Conservation (phyloP, 2,113 vertebrate genomes). For the Megaceryle torquata region DNA sequence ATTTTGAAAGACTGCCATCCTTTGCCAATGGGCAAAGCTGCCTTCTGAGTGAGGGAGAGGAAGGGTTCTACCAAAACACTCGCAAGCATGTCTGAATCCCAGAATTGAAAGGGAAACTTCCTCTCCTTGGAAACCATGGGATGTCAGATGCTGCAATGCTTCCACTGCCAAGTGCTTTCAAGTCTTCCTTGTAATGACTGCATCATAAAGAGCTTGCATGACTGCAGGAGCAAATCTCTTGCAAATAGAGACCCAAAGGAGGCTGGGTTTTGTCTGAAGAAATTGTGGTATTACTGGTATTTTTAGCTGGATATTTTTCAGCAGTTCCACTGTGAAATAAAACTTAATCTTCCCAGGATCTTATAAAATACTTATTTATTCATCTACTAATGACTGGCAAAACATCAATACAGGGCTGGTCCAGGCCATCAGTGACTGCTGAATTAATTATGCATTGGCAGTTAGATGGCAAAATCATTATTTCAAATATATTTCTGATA, state of each 20-base stretch:
- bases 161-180: neutral
- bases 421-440: neutral
- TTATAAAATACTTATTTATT: slow-evolving; percentile 13
- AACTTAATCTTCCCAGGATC: neutral
- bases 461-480: neutral
- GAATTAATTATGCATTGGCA: neutral
- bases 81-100: accelerated
- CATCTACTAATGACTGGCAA: neutral
- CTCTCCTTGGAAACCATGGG: neutral
- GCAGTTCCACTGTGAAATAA: neutral
- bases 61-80: accelerated
- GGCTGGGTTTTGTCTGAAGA: neutral
- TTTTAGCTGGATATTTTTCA: neutral
- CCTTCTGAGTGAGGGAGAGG: neutral
- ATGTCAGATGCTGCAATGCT: neutral
- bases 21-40: neutral
- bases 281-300: neutral
- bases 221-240: neutral
- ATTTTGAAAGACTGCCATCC: neutral
- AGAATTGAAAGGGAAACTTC: neutral
- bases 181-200: neutral
- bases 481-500: neutral
- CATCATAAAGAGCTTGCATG: neutral
- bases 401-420: neutral
- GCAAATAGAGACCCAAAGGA: neutral